Percentiles rank a stretch among this genome's conserved stretches.
Evolutionary conservation across 1,140 invertebrate species (phyloP).

Genomic region (Oscheius sp.): DNA sequence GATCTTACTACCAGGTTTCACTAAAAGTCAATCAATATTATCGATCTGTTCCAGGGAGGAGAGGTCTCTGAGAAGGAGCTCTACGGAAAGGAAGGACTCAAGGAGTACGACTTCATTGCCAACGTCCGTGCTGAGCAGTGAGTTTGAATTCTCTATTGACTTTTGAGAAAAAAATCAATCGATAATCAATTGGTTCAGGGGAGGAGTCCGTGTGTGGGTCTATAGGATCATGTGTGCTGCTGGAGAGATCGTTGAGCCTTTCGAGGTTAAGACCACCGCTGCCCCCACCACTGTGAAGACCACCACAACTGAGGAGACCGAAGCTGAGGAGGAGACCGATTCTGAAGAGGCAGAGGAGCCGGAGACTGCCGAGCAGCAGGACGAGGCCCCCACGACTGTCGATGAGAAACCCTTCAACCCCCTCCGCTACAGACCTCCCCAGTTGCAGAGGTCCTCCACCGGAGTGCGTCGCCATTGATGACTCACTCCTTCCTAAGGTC

Average conservation of each 20-base stretch:
- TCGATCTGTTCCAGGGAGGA: constrained; percentile 30
- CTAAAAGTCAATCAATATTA: constrained; percentile 9
- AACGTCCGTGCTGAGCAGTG: constrained; percentile 59
- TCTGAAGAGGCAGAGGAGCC: constrained; percentile 7
- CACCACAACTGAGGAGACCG: constrained; percentile 2
- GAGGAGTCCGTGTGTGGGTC: constrained; percentile 59
- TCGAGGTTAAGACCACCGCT: constrained; percentile 23
- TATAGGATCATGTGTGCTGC: constrained; percentile 54
- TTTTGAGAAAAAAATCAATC: background rate
- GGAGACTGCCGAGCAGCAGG: constrained; percentile 17
- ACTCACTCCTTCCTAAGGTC: no score
- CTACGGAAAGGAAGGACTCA: constrained; percentile 46
- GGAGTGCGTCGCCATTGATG: constrained; percentile 12
- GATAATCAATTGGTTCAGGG: constrained; percentile 42
- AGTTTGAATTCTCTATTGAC: background rate
- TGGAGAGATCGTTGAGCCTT: constrained; percentile 10
- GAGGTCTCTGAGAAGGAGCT: constrained; percentile 48
- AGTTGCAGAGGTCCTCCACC: constrained; percentile 25
- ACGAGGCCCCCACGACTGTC: constrained; percentile 8
- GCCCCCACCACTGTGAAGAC: constrained; percentile 10
- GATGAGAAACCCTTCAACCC: constrained; percentile 38
- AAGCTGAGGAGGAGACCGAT: constrained; percentile 5
- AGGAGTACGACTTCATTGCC: constrained; percentile 57
- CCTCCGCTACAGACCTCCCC: constrained; percentile 40
- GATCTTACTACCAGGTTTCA: constrained; percentile 42